Evolutionary conservation across 2,113 vertebrate genomes (phyloP).

Genomic region (Sebastes schlegelii): DNA sequence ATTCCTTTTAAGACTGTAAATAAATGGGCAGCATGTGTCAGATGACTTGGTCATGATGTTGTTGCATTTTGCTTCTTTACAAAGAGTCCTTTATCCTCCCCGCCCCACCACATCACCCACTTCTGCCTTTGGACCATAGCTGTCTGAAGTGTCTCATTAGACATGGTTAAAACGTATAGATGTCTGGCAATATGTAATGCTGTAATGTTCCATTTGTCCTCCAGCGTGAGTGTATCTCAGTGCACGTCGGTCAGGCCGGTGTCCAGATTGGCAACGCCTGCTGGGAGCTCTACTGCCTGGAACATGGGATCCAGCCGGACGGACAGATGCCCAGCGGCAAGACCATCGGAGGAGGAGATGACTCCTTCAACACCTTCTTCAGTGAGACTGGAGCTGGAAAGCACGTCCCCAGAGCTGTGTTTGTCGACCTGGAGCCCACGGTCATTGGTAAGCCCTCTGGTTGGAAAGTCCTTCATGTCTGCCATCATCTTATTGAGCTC

Average conservation of each 20-base stretch:
- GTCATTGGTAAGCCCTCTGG: background rate
- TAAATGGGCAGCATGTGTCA: background rate
- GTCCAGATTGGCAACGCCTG: conserved; percentile 4
- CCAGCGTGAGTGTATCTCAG: conserved; percentile 1
- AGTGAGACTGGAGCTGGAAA: background rate
- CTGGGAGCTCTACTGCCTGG: conserved; percentile 10
- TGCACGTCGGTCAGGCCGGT: background rate
- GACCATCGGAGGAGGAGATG: background rate
- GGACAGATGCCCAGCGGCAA: background rate
- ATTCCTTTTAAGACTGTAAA: background rate
- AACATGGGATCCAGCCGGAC: background rate
- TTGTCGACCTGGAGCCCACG: background rate
- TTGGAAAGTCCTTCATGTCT: too few species aligned
- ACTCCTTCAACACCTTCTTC: conserved; percentile 1
- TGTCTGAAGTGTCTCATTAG: background rate
- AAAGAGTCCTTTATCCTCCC: background rate
- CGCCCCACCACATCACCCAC: too few species aligned
- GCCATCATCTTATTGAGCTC: too few species aligned
- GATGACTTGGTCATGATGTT: background rate
- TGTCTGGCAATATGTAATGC: background rate
- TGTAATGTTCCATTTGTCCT: background rate
- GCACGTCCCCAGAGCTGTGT: background rate
- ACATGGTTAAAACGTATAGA: background rate
- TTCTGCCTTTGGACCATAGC: background rate
- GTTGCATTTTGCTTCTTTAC: background rate